A percentile compares a stretch with the other conserved stretches of the same genome.
Conservation (phyloP, 2,888 invertebrate genomes). For the Tipula lateralis region DNA sequence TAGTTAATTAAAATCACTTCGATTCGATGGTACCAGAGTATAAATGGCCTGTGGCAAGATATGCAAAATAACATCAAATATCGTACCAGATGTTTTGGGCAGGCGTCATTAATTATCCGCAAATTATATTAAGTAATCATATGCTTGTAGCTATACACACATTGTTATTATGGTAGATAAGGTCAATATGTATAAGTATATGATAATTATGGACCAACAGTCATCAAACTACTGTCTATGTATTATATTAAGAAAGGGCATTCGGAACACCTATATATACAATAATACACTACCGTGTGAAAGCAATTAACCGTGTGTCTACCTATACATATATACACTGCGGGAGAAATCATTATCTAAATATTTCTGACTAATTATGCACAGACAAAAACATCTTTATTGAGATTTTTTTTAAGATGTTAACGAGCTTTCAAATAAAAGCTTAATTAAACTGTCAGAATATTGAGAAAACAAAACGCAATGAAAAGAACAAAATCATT, state of each 20-base stretch:
- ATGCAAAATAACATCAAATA: background rate
- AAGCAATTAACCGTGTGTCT: background rate
- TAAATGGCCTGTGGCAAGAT: background rate
- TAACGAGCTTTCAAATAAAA: conserved; percentile 19
- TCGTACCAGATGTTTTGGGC: background rate
- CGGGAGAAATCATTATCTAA: background rate
- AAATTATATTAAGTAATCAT: background rate
- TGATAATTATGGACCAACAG: background rate
- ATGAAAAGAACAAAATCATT: background rate
- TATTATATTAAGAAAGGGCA: background rate
- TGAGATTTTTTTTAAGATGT: background rate
- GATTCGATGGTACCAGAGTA: background rate
- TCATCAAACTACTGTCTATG: conserved; percentile 15
- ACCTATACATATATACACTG: background rate
- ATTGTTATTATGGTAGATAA: background rate
- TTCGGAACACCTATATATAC: background rate
- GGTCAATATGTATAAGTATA: background rate
- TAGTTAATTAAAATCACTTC: conserved; percentile 24
- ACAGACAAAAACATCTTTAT: background rate
- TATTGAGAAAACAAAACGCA: background rate
- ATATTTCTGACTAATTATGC: conserved; percentile 14
- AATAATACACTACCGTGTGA: background rate
- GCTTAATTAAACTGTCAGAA: conserved; percentile 24
- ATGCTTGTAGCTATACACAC: background rate
- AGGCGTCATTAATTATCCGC: background rate